Conservation (phyloP, 92 coral and sea anemone genomes). For the Parazoanthus atlanticus region DNA sequence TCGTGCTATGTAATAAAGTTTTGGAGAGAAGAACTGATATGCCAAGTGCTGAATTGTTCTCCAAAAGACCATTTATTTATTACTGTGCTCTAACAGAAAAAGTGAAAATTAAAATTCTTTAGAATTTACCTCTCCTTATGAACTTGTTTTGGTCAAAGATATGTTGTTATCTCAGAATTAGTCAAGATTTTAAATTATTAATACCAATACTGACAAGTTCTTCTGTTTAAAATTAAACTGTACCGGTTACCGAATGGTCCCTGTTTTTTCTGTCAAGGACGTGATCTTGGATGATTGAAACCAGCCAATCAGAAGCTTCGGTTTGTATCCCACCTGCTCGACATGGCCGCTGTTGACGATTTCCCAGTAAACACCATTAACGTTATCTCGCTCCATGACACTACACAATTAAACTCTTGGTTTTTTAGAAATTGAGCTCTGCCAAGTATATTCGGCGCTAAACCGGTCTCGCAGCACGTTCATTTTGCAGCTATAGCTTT, state of each 20-base stretch:
- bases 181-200: background rate
- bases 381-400: constrained; percentile 23
- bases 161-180: background rate
- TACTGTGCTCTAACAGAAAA: background rate
- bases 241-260: constrained; percentile 21
- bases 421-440: background rate
- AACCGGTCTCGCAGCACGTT: background rate
- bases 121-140: background rate
- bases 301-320: background rate
- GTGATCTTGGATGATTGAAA: constrained; percentile 32
- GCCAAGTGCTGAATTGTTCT: too few relatives aligned
- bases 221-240: background rate
- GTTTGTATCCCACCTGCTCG: constrained; percentile 21
- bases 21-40: too few relatives aligned
- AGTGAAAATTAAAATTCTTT: background rate
- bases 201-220: background rate
- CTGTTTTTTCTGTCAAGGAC: constrained; percentile 38
- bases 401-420: background rate
- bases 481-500: background rate
- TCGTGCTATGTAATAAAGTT: too few relatives aligned
- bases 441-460: background rate
- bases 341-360: background rate
- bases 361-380: constrained; percentile 14
- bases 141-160: background rate
- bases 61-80: too few relatives aligned